A percentile compares a stretch with the other conserved stretches of the same genome.
Evolutionary conservation across 2,113 vertebrate species (phyloP).

Genomic region (Carettochelys insculpta): DNA sequence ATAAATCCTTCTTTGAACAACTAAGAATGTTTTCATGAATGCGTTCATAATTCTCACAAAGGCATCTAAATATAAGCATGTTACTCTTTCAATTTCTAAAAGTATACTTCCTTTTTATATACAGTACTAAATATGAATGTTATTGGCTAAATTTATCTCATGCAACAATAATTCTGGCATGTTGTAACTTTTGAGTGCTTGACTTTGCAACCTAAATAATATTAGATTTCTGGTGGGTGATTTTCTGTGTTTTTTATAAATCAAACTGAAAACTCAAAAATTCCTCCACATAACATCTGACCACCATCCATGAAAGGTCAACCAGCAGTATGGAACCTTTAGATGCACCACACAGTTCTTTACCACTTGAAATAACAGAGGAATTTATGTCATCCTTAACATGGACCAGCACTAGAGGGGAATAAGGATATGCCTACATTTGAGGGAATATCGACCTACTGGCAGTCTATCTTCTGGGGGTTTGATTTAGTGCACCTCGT

Average conservation of each 20-base stretch:
- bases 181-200: not conserved
- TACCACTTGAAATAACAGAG: not conserved
- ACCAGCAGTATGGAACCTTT: not conserved
- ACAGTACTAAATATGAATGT: not conserved
- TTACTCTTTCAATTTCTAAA: not conserved
- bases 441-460: too few species aligned
- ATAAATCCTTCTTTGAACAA: constrained; percentile 1
- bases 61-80: not conserved
- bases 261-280: not conserved
- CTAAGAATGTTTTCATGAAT: not conserved
- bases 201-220: not conserved
- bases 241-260: not conserved
- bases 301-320: not conserved
- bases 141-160: not conserved
- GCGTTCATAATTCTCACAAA: not conserved
- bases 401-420: not conserved
- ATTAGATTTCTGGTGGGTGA: not conserved
- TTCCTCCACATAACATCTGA: not conserved
- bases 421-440: too few species aligned
- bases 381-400: not conserved
- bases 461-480: too few species aligned
- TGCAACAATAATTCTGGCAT: not conserved
- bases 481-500: too few species aligned
- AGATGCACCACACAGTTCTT: not conserved
- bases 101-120: constrained; percentile 5